phyloP scores from a whole-genome alignment of 1,140 invertebrate species.

The Calliphora vicina region DNA sequence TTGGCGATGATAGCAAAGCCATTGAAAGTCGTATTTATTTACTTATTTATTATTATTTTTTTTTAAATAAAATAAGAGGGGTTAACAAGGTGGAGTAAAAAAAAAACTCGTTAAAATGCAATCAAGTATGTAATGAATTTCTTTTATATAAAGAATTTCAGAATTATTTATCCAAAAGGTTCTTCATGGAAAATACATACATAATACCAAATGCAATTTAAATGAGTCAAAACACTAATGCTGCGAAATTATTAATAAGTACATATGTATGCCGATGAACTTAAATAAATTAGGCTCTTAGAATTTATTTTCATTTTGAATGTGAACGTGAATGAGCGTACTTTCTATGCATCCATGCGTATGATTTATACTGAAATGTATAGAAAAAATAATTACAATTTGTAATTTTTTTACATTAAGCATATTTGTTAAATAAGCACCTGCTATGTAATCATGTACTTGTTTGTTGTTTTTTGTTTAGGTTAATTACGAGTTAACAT shows the following conservation, averaged over 20 bases:
- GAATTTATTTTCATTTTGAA: too few relatives aligned
- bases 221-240: not conserved
- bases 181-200: not conserved
- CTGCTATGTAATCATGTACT: not conserved
- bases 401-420: too few relatives aligned
- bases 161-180: not conserved
- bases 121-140: conserved; percentile 20
- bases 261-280: too few relatives aligned
- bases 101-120: not conserved
- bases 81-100: not conserved
- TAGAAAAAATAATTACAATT: too few relatives aligned
- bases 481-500: not conserved
- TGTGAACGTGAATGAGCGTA: too few relatives aligned
- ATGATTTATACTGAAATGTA: too few relatives aligned
- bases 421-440: too few relatives aligned
- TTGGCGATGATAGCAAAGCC: conserved; percentile 13
- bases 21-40: conserved; percentile 1
- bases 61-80: not conserved
- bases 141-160: not conserved
- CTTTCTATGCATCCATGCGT: too few relatives aligned
- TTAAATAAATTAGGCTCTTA: too few relatives aligned
- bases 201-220: not conserved
- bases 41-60: not conserved
- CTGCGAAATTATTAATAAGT: not conserved
- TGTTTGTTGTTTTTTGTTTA: not conserved